These are phyloP conservation scores for Mirounga angustirostris DNA, from an alignment of 2,113 vertebrate genomes.

Conservation along the genomic window DNA sequence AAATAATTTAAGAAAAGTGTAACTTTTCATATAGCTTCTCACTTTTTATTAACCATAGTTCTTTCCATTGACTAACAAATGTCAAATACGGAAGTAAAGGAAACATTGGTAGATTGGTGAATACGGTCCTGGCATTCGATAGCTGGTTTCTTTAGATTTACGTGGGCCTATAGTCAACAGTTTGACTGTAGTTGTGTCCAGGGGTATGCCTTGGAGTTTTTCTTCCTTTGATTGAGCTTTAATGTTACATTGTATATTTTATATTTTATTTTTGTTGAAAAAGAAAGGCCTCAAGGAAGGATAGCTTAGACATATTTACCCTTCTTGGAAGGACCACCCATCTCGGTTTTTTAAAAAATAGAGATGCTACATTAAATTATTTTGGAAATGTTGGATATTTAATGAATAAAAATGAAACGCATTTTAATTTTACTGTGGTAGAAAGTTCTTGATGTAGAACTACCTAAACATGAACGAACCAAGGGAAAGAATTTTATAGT, in stretches of 20 bases:
- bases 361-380: not conserved
- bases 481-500: constrained; percentile 10
- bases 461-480: not conserved
- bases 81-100: not conserved
- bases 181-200: not conserved
- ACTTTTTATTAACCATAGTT: not conserved
- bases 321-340: not conserved
- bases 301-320: constrained; percentile 1
- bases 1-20: not conserved
- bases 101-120: not conserved
- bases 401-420: constrained; percentile 41
- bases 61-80: constrained; percentile 1
- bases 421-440: constrained; percentile 18
- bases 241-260: constrained; percentile 2
- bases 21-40: not conserved
- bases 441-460: constrained; percentile 34
- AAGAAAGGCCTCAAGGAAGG: not conserved
- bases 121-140: not conserved
- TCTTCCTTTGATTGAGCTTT: not conserved
- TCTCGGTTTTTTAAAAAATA: not conserved
- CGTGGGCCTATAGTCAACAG: not conserved
- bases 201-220: not conserved
- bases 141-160: not conserved
- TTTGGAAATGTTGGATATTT: constrained; percentile 7
- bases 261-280: not conserved